Conservation (phyloP, 2,888 invertebrate species). For the Caenorhabditis sp. region DNA sequence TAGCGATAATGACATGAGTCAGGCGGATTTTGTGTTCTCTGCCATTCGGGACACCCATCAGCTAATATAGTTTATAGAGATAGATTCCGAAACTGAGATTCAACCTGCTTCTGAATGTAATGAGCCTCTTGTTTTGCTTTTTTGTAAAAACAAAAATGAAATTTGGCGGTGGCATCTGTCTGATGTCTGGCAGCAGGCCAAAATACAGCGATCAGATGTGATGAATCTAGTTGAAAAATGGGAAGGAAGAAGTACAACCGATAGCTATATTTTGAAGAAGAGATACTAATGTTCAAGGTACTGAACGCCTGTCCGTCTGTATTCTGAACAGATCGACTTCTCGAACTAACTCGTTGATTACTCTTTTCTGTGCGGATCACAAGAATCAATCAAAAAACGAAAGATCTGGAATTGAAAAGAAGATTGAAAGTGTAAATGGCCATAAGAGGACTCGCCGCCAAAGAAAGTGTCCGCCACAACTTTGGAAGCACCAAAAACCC, state of each 20-base stretch:
- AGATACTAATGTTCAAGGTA: too few relatives aligned
- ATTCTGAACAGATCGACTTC: too few relatives aligned
- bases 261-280: too few relatives aligned
- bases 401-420: not conserved
- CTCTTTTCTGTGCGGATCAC: too few relatives aligned
- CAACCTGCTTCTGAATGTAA: not conserved
- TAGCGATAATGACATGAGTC: not conserved
- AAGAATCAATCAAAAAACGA: not conserved
- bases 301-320: too few relatives aligned
- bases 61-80: not conserved
- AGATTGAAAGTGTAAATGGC: not conserved
- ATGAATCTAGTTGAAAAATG: too few relatives aligned
- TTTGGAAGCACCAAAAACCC: not conserved
- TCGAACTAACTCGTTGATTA: too few relatives aligned
- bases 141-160: not conserved
- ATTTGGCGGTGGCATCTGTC: conserved; percentile 1
- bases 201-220: conserved; percentile 6
- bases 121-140: not conserved
- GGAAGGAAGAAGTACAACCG: too few relatives aligned
- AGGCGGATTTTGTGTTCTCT: conserved; percentile 1
- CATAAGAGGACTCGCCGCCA: not conserved
- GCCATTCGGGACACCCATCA: not conserved
- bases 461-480: not conserved
- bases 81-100: not conserved
- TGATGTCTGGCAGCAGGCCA: not conserved